Percentiles rank a stretch among this genome's conserved stretches.
These are phyloP conservation scores for Zaprionus africanus DNA, from an alignment of 1,140 invertebrate species.

Conservation along the genomic window DNA sequence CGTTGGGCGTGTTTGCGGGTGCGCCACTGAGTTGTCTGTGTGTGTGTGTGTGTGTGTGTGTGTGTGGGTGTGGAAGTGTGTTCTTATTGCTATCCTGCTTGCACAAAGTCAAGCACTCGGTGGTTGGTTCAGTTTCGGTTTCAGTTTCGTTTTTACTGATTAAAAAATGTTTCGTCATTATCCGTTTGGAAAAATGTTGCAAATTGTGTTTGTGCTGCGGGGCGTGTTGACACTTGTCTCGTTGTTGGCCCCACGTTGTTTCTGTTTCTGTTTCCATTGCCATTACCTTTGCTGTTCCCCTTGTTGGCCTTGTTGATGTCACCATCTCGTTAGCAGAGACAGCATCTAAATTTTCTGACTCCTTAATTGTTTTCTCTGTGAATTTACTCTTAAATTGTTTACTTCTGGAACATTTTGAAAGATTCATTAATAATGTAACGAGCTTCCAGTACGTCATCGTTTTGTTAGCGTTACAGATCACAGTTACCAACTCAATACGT, in stretches of 20 bases:
- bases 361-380: conserved; percentile 34
- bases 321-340: conserved; percentile 24
- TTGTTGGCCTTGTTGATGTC: conserved; percentile 18
- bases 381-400: conserved; percentile 34
- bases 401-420: neutral
- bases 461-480: too few relatives aligned
- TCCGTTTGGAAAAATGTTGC: conserved; percentile 84
- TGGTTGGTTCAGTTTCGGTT: conserved; percentile 39
- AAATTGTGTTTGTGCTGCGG: conserved; percentile 82
- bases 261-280: neutral
- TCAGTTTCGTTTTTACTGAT: conserved; percentile 54
- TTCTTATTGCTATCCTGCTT: conserved; percentile 45
- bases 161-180: conserved; percentile 83
- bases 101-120: neutral
- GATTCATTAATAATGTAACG: too few relatives aligned
- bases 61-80: conserved; percentile 51
- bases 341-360: neutral
- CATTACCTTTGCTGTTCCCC: neutral
- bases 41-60: neutral
- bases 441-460: too few relatives aligned
- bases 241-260: conserved; percentile 9
- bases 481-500: too few relatives aligned
- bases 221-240: conserved; percentile 71
- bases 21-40: conserved; percentile 3
- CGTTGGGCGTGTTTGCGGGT: neutral